Percentiles rank a stretch among this genome's conserved stretches.
phyloP scores from a whole-genome alignment of 2,888 invertebrate genomes.

The Hoplodrina ambigua region DNA sequence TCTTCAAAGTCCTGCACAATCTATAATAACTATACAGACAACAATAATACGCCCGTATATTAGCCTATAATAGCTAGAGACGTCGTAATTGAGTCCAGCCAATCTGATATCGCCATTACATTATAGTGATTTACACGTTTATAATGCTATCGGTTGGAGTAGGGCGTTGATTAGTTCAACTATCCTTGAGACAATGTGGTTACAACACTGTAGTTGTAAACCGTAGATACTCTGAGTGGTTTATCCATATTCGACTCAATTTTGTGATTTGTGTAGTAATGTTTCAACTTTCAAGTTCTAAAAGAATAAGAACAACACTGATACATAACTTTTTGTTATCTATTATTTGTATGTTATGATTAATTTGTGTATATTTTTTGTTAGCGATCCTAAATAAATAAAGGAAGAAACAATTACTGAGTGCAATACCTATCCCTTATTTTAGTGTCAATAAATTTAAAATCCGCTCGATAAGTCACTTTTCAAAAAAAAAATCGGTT shows the following conservation, averaged over 20 bases:
- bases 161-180: constrained; percentile 59
- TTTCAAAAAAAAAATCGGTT: no score
- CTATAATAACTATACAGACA: constrained; percentile 62
- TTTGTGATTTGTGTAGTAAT: no score
- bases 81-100: constrained; percentile 80
- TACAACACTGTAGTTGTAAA: constrained; percentile 6
- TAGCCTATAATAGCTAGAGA: constrained; percentile 79
- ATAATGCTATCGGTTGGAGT: constrained; percentile 61
- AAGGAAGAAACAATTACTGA: no score
- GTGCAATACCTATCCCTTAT: no score
- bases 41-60: constrained; percentile 78
- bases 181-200: constrained; percentile 22
- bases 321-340: no score
- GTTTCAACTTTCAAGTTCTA: no score
- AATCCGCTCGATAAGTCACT: no score
- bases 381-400: no score
- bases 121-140: constrained; percentile 76
- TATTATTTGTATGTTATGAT: no score
- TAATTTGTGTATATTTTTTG: no score
- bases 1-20: constrained; percentile 42
- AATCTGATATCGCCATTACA: constrained; percentile 76
- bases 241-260: neutral
- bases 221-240: neutral
- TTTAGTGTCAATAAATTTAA: no score
- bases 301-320: no score